A percentile compares a stretch with the other conserved stretches of the same genome.
Evolutionary conservation across 2,797 vertebrate genomes (phyloP).

Genomic region (Hipposideros larvatus): DNA sequence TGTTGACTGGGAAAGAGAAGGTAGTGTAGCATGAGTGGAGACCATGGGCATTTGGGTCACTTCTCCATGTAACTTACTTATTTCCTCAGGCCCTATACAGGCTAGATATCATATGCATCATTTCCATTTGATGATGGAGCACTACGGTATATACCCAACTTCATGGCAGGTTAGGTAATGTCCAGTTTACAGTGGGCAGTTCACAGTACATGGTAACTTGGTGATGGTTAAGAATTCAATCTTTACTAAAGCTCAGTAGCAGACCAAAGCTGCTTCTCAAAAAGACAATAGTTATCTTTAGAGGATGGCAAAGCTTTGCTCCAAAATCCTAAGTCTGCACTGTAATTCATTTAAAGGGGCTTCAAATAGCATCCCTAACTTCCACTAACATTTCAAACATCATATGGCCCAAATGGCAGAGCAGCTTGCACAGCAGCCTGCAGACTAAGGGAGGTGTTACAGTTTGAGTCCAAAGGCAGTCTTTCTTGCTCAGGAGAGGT

Average conservation of each 20-base stretch:
- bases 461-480: background rate
- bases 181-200: background rate
- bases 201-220: background rate
- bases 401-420: background rate
- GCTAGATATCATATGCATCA: background rate
- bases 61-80: background rate
- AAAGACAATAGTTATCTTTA: background rate
- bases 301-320: background rate
- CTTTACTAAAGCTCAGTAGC: background rate
- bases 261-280: background rate
- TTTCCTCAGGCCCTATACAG: background rate
- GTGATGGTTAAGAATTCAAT: background rate
- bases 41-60: background rate
- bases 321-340: background rate
- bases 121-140: background rate
- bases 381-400: background rate
- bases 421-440: background rate
- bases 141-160: background rate
- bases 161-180: background rate
- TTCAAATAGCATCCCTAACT: background rate
- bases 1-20: background rate
- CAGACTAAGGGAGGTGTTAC: background rate
- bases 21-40: background rate
- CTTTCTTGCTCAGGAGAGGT: background rate
- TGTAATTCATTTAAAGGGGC: background rate